Evolutionary conservation across 2,113 vertebrate species (phyloP), one percentile per base, ranked within the genome.

Genomic region (Oreotragus oreotragus): DNA sequence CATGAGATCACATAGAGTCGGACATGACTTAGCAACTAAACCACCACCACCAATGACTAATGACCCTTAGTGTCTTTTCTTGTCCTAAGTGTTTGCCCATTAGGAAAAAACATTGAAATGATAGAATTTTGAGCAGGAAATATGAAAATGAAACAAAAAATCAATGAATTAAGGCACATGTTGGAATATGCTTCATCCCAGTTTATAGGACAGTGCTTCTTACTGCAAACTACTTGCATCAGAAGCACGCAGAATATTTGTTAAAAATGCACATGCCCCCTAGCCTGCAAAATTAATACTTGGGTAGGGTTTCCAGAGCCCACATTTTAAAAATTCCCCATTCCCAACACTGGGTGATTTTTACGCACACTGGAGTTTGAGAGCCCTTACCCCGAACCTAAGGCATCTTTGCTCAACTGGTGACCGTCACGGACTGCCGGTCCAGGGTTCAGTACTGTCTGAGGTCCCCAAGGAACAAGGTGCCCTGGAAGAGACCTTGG

Each of bases 71-170:
- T 73, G 62, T 58, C 45, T 81, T 92, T 88, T 88, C 30, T 81
- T n/a, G 53, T 80, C 19, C 39, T 91, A 57, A 70, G 47, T 90
- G 9, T 25, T 83, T 85, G 47, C 16, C 64, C 73, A 90, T 47
- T 91, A 51, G 39, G 62, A 92, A 91, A 80, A 88, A 53, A 47
- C 53, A 73, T 92, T 91, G 33, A 97, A 94, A 66, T 80, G 70
- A 23, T 57, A 84, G 3, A 49, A 81, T 91, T 97, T 90, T 92
- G 73, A 84, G 19, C 62, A 28, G 19, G 73, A 97, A 96, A 51
- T 66, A 36, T 53, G 53, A 91, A 88, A 88, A 80, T 8, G 43
- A 70, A 70, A 5, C 30, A n/a, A 66, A 30, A 30, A 86, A 96
- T 47, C 4, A 9, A 55, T 23, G 51, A 55, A 84, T 84, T 17